Evolutionary conservation across 2,797 vertebrate genomes (phyloP).

Genomic region (Hyperoplus immaculatus): DNA sequence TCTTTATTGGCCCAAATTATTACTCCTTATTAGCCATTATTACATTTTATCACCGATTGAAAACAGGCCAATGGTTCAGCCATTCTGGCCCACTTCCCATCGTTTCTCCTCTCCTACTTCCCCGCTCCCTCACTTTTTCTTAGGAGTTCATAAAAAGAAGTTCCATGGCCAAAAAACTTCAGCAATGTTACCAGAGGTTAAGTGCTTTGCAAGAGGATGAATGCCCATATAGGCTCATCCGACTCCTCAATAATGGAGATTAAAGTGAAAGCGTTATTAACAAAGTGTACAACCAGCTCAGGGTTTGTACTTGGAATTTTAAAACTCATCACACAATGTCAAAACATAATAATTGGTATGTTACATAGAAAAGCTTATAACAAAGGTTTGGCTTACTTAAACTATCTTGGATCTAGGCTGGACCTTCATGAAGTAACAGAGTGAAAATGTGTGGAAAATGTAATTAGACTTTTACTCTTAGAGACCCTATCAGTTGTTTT

Average conservation of each 20-base stretch:
- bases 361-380: constrained; percentile 50
- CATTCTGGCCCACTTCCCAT: constrained; percentile 72
- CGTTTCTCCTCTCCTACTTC: constrained; percentile 69
- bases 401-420: constrained; percentile 21
- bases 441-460: background rate
- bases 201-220: constrained; percentile 63
- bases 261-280: constrained; percentile 70
- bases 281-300: constrained; percentile 53
- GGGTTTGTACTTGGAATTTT: constrained; percentile 58
- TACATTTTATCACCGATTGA: constrained; percentile 78
- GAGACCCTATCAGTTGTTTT: background rate
- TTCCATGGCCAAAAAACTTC: constrained; percentile 68
- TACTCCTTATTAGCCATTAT: constrained; percentile 80
- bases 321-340: constrained; percentile 58
- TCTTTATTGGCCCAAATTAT: constrained; percentile 83
- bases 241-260: constrained; percentile 65
- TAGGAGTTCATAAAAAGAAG: constrained; percentile 56
- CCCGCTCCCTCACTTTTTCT: constrained; percentile 47
- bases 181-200: constrained; percentile 66
- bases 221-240: constrained; percentile 51
- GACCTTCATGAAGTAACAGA: constrained; percentile 20
- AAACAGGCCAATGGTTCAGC: constrained; percentile 71
- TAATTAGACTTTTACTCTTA: background rate
- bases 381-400: constrained; percentile 63
- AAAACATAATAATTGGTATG: constrained; percentile 64